These are phyloP conservation scores for Clusia tigrina DNA, from an alignment of 2,888 invertebrate species.

Conservation along the genomic window DNA sequence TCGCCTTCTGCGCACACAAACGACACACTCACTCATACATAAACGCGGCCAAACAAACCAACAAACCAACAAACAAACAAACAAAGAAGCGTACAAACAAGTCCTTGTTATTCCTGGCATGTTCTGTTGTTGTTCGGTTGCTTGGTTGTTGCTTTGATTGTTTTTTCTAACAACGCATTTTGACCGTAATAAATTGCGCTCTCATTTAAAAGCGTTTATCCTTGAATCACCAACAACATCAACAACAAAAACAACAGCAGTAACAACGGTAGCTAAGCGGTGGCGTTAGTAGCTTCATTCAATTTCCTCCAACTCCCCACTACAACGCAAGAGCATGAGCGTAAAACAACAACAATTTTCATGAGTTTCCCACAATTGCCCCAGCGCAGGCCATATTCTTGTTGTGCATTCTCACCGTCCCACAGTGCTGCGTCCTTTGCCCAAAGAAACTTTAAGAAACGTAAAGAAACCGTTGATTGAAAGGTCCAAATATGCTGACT, in stretches of 20 bases:
- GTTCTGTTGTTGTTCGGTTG: constrained; percentile 8
- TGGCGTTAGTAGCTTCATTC: constrained; percentile 36
- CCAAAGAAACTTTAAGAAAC: no score
- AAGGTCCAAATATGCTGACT: no score
- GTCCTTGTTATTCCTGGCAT: neutral
- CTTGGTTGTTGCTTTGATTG: constrained; percentile 39
- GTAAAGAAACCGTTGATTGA: no score
- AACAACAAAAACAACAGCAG: no score
- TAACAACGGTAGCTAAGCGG: constrained; percentile 17
- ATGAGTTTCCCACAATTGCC: constrained; percentile 46
- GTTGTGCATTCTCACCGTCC: neutral
- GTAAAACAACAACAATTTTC: neutral
- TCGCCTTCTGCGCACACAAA: constrained; percentile 54
- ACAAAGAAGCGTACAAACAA: neutral
- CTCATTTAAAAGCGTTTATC: constrained; percentile 55
- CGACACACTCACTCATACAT: neutral
- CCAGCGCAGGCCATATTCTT: constrained; percentile 14
- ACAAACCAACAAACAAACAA: no score
- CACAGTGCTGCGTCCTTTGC: no score
- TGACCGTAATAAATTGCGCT: constrained; percentile 62
- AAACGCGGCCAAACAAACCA: no score
- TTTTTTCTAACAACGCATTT: constrained; percentile 56
- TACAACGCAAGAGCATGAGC: neutral
- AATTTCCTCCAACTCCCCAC: constrained; percentile 43
- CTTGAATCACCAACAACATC: no score